Evolutionary conservation across 2,888 invertebrate genomes (phyloP), one percentile per base, ranked within the genome.

Genomic region (Nemurella pictetii): DNA sequence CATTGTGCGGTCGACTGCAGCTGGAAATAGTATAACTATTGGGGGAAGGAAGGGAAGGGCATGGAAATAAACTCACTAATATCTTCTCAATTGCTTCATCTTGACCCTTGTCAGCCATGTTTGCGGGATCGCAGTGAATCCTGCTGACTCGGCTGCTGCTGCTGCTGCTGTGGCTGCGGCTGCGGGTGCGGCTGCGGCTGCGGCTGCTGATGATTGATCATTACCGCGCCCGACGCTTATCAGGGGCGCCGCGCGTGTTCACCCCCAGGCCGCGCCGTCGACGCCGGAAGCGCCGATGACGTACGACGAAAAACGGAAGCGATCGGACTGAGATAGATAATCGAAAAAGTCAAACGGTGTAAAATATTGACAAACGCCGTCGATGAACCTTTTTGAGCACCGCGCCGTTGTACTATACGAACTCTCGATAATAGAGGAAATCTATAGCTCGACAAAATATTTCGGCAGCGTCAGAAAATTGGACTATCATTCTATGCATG

Each of bases 221-320:
- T 55, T 55, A 55, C 55, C 55, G 55, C n/a, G n/a, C n/a, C n/a
- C n/a, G n/a, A n/a, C n/a, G n/a, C 55, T 55, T 55, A 55, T 55
- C 55, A 55, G 55, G 55, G 20, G 55, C 9, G 20, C n/a, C n/a
- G n/a, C n/a, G n/a, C n/a, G n/a, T 36, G 55, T 7, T 36, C 55
- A 15, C 55, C 55, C 7, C 55, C 55, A 36, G 55, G 15, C 9
- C 7, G 75, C 27, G 75, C 9, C 28, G 27, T 25, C 75, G 25
- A 28, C 7, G 26, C 75, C 75, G 75, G 75, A 75, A 75, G 75
- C n/a, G 27, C 9, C 75, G 75, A 4, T 75, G 75, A 75, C 26
- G 75, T 28, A 75, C 75, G 75, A 75, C 28, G 7, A 75, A 28
- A 75, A 27, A 26, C 75, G 75, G 75, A 75, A 75, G 75, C 26